phyloP scores from a whole-genome alignment of 2,113 vertebrate genomes.

The Oreochromis spilurus region DNA sequence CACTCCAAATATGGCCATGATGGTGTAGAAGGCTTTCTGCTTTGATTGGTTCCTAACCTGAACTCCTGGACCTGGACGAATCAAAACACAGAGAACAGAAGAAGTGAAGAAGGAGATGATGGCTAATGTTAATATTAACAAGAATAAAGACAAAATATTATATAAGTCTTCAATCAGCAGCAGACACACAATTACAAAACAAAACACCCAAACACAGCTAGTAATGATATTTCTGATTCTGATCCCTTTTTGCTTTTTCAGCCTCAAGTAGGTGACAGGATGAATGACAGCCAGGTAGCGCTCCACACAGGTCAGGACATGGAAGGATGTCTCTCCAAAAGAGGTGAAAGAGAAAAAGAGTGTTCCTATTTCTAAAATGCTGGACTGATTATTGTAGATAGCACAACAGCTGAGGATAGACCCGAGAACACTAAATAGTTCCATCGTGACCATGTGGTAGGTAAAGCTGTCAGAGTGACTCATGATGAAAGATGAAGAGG shows the following conservation, averaged over 20 bases:
- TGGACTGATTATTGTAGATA: background rate
- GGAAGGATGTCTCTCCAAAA: background rate
- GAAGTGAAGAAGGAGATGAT: background rate
- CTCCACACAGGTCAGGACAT: background rate
- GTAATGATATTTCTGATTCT: background rate
- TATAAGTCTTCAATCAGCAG: accelerated
- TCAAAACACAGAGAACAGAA: background rate
- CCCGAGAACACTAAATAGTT: background rate
- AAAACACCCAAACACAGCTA: background rate
- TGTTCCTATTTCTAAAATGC: background rate
- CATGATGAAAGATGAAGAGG: background rate
- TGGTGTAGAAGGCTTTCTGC: background rate
- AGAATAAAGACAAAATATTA: background rate
- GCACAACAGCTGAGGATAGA: background rate
- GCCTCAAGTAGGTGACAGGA: background rate
- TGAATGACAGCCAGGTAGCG: background rate
- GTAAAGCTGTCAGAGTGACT: background rate
- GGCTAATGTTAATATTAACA: background rate
- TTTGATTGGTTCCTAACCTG: background rate
- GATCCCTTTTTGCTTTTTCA: background rate
- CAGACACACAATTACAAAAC: background rate
- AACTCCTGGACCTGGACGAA: background rate
- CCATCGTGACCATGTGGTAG: background rate
- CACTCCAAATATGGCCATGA: background rate
- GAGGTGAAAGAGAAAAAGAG: background rate